These are phyloP conservation scores for Anniella stebbinsi DNA, from an alignment of 2,797 vertebrate genomes.

Conservation along the genomic window DNA sequence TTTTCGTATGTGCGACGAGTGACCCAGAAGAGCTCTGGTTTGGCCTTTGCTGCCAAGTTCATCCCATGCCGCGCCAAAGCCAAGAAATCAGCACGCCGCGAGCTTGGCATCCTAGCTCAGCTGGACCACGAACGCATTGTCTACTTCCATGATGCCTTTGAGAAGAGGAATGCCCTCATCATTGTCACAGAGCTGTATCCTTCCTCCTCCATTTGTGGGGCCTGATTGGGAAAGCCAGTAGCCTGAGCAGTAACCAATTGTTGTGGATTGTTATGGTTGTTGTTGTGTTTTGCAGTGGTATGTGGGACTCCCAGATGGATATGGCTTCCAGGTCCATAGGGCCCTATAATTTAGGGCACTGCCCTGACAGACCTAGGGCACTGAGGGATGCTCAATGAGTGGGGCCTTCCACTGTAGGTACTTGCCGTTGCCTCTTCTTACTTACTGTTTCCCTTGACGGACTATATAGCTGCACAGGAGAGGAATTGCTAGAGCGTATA, in stretches of 20 bases:
- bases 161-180: conserved; percentile 92
- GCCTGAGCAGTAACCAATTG: not conserved
- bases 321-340: fast-evolving
- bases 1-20: conserved; percentile 95
- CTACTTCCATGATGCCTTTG: conserved; percentile 95
- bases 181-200: conserved; percentile 97
- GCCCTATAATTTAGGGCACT: not conserved
- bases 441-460: conserved; percentile 80
- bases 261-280: not conserved
- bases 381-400: not conserved
- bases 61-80: conserved; percentile 91
- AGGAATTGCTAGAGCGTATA: conserved; percentile 93
- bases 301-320: fast-evolving
- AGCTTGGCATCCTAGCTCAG: conserved; percentile 90
- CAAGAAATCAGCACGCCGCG: conserved; percentile 87
- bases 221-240: not conserved
- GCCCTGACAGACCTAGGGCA: not conserved
- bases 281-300: not conserved
- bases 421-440: not conserved
- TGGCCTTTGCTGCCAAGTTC: conserved; percentile 94
- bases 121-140: conserved; percentile 92
- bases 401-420: not conserved
- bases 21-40: conserved; percentile 87
- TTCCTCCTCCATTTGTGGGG: conserved; percentile 41
- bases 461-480: conserved; percentile 87